A percentile compares a stretch with the other conserved stretches of the same genome.
Conservation (phyloP, 2,888 invertebrate genomes). For the Girardia tigrina region DNA sequence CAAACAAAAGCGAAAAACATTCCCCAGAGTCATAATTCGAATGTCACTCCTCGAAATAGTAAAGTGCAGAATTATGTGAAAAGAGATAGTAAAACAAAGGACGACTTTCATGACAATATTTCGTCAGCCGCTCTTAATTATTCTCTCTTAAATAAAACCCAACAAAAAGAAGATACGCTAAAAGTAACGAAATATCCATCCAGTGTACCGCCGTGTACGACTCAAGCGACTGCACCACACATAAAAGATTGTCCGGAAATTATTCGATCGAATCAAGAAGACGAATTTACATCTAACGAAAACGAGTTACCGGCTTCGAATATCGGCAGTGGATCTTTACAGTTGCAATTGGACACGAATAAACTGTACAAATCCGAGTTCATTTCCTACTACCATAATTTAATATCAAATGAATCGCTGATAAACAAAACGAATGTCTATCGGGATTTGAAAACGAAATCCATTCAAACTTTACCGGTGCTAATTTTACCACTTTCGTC, state of each 20-base stretch:
- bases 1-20: not conserved
- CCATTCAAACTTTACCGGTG: not conserved
- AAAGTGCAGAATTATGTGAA: not conserved
- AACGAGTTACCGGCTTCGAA: not conserved
- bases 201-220: not conserved
- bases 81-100: not conserved
- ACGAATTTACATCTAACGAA: not conserved
- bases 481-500: not conserved
- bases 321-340: not conserved
- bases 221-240: not conserved
- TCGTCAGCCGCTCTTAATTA: not conserved
- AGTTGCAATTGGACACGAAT: not conserved
- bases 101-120: not conserved
- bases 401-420: not conserved
- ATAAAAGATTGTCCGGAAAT: constrained; percentile 7
- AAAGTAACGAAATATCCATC: not conserved
- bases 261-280: not conserved
- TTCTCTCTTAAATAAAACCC: not conserved
- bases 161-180: not conserved
- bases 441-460: not conserved
- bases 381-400: too few species aligned
- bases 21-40: constrained; percentile 1
- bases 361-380: not conserved
- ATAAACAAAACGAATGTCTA: not conserved
- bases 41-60: not conserved